Evolutionary conservation across 2,888 invertebrate genomes (phyloP).

Genomic region (Dioctria rufipes): DNA sequence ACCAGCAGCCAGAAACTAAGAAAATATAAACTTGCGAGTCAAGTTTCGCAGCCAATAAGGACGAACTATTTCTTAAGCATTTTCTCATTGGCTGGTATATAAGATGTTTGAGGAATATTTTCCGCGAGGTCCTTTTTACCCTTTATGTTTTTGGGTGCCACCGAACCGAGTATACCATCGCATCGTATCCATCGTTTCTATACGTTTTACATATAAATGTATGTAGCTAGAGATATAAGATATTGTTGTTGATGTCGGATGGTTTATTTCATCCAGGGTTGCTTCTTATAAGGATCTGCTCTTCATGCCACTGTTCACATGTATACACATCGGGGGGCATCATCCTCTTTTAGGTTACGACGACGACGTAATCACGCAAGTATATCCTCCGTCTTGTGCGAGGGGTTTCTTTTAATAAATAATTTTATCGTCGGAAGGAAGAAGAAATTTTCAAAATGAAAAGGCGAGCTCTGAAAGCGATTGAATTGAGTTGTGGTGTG

Average conservation of each 20-base stretch:
- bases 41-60: conserved; percentile 57
- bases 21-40: conserved; percentile 51
- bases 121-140: conserved; percentile 52
- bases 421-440: conserved; percentile 46
- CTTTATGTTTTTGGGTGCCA: conserved; percentile 52
- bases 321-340: background rate
- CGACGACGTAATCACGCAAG: conserved; percentile 34
- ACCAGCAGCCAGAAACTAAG: conserved; percentile 38
- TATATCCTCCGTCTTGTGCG: background rate
- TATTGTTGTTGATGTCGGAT: background rate
- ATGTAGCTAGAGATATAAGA: background rate
- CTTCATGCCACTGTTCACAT: background rate
- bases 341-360: background rate
- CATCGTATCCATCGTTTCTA: conserved; percentile 9
- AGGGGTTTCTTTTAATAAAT: conserved; percentile 48
- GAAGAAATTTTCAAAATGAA: conserved; percentile 34
- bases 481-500: background rate
- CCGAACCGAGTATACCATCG: conserved; percentile 5
- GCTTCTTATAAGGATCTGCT: background rate
- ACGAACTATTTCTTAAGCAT: conserved; percentile 57
- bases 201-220: conserved; percentile 3
- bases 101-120: conserved; percentile 49
- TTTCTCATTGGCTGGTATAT: conserved; percentile 56
- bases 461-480: conserved; percentile 13
- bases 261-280: background rate